Base-by-base conservation (phyloP, 1,140 invertebrate species). In the Theocolax elegans region DNA sequence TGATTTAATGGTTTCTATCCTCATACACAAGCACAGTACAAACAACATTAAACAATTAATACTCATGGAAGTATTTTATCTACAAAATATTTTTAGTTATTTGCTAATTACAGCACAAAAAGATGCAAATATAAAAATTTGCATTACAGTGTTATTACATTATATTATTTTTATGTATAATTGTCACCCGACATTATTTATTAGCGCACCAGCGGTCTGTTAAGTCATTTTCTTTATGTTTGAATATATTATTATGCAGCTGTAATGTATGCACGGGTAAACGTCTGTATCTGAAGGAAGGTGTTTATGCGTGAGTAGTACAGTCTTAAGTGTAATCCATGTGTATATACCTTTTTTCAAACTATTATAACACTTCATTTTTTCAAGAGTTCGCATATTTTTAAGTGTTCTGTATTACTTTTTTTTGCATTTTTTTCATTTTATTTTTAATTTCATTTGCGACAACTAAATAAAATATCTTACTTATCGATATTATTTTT, bases 111-210 rank as follows among this genome's bases (percentile, higher is more conserved):
- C 83, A 84, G 82, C 81, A 85, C 81, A 82, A 83, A 79, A 82
- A 84, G 80, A 85, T 84, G 83, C 83, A 84, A 85, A 85, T 85
- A 79, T 80, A 80, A 84, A 83, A 80, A 83, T 84, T 84, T 85
- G 83, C 82, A 84, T 82, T 84, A 84, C 80, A 83, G 80, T 79
- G 80, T 81, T 72, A 76, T 80, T 77, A 78, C 69, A 79, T 77
- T 75, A 72, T 23, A 74, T 75, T 75, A 79, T 81, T 81, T 83
- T 79, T 84, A 81, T 85, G 77, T 79, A 83, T 83, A 82, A 83
- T 80, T 80, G 77, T 80, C 77, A 80, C 70, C 72, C 75, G 75
- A 81, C 79, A 77, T 81, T 75, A 71, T 66, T 67, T 72, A 63
- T 12, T 60, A 38, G 21, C 53, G 53, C 71, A 67, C 59, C 72